A percentile compares a stretch with the other conserved stretches of the same genome.
Conservation (phyloP, 2,797 vertebrate genomes). For the Sciurus vulgaris region DNA sequence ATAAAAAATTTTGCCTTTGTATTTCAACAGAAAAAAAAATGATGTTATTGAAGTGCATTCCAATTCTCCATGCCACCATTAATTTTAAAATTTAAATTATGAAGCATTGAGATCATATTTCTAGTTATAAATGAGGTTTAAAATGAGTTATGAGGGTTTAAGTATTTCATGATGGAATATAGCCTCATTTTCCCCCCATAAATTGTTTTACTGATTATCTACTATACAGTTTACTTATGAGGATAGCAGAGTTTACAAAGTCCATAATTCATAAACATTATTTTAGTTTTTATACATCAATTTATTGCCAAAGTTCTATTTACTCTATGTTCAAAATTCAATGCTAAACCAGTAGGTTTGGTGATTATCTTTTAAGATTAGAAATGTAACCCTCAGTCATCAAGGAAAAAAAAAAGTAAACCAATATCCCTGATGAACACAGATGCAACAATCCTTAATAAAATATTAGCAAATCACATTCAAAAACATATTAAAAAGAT, state of each 20-base stretch:
- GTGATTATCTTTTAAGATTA: constrained; percentile 47
- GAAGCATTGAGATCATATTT: neutral
- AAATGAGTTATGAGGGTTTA: neutral
- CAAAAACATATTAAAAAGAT: too few relatives aligned
- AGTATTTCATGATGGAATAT: constrained; percentile 3
- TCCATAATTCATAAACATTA: constrained; percentile 35
- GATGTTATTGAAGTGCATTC: neutral
- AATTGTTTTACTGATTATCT: constrained; percentile 20
- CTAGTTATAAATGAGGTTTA: constrained; percentile 8
- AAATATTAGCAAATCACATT: too few relatives aligned
- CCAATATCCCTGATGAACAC: too few relatives aligned
- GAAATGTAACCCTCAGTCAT: neutral
- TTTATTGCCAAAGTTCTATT: constrained; percentile 40
- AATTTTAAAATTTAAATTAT: constrained; percentile 30
- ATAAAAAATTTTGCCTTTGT: constrained; percentile 37
- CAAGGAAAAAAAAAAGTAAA: too few relatives aligned
- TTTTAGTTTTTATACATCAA: constrained; percentile 33
- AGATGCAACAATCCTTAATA: too few relatives aligned
- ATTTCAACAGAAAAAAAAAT: constrained; percentile 50
- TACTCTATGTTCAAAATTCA: neutral
- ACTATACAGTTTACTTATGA: neutral
- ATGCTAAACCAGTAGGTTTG: neutral
- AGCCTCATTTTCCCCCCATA: neutral
- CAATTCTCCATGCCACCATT: neutral
- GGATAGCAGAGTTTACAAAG: constrained; percentile 22